Evolutionary conservation across 2,888 invertebrate genomes (phyloP), one percentile per base, ranked within the genome.

Genomic region (Mythimna lalbum): DNA sequence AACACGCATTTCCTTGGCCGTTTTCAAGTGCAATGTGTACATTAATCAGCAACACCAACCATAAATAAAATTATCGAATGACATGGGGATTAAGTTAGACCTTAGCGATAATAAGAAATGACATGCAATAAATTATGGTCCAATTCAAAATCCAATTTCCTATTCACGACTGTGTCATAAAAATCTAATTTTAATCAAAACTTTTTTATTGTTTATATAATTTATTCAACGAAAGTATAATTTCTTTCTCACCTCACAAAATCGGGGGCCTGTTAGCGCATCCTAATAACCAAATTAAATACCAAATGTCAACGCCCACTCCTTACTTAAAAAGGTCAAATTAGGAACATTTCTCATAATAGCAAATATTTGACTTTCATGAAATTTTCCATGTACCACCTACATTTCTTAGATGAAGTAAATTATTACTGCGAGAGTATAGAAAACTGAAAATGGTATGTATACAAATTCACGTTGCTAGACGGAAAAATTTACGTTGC

Each of bases 281-380:
- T 69, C 67, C 57, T 70, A 73, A 73, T 71, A 80, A 65, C 47
- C 52, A 72, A 81, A 77, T 74, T 66, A 71, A 76, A 69, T 70
- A 72, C 33, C 23, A 80, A 82, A 76, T 67, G 73, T 66, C 77
- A 59, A 39, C 79, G 56, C 83, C 83, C 65, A 80, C 83, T 64
- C 63, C 31, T 59, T 53, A 61, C 57, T 49, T 60, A 36, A 63
- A 73, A 80, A 77, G 77, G 67, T 74, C 73, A 83, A 69, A 64
- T 43, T 52, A 64, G 27, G 52, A 67, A 57, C 49, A 61, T 61
- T 67, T 62, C 53, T 65, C 61, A 47, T 67, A 65, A 76, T 56
- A n/a, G 47, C 39, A 43, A n/a, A 49, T 23, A 69, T 60, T 27
- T 33, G 43, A 64, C 36, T 79, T 75, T 82, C 69, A 68, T 69